A percentile compares a stretch with the other conserved stretches of the same genome.
Conservation (phyloP, 2,888 invertebrate species). For the Mystacides longicornis region DNA sequence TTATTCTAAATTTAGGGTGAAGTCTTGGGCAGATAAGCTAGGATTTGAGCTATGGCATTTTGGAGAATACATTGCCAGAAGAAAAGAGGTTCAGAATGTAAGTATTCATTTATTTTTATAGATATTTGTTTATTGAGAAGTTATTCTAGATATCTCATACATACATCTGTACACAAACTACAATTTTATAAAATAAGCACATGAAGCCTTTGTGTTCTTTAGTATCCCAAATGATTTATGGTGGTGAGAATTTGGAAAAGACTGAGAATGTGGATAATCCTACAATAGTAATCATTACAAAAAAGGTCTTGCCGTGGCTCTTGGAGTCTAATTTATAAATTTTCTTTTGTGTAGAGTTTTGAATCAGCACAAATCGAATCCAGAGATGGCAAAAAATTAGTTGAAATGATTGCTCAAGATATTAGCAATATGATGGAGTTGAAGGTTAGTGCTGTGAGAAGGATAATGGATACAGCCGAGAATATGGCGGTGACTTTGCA, state of each 20-base stretch:
- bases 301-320: no score
- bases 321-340: neutral
- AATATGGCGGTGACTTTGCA: conserved; percentile 63
- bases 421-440: conserved; percentile 83
- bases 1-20: conserved; percentile 49
- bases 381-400: conserved; percentile 69
- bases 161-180: no score
- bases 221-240: no score
- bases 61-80: conserved; percentile 72
- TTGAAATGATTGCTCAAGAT: conserved; percentile 76
- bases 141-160: no score
- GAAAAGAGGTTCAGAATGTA: conserved; percentile 71
- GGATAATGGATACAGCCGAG: conserved; percentile 85
- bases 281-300: no score
- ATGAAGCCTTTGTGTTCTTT: no score
- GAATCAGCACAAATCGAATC: conserved; percentile 68
- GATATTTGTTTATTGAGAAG: neutral
- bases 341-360: conserved; percentile 54
- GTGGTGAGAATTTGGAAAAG: no score
- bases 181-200: no score
- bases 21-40: conserved; percentile 75
- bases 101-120: conserved; percentile 30
- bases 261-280: no score
- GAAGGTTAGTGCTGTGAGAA: conserved; percentile 79
- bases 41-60: conserved; percentile 74